Conservation (phyloP, 2,113 vertebrate species). For the Prolemur simus region DNA sequence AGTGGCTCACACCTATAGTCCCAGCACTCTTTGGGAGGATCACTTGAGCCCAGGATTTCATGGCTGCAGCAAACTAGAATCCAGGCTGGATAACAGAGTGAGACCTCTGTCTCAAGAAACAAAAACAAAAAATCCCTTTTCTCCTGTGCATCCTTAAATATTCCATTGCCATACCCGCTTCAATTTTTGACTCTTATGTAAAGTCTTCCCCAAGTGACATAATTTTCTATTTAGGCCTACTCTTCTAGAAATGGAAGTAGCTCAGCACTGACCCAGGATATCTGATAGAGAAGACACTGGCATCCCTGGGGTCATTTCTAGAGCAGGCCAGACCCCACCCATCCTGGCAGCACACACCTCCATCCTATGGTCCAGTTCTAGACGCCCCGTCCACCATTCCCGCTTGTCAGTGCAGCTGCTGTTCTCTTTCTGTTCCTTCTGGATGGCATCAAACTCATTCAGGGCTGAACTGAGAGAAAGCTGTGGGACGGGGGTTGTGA, state of each 20-base stretch:
- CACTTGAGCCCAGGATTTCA: no score
- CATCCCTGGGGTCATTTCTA: not conserved
- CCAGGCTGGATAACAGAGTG: no score
- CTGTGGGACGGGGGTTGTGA: slow-evolving; percentile 74
- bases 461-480: slow-evolving; percentile 82
- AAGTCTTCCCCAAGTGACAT: not conserved
- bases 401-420: slow-evolving; percentile 88
- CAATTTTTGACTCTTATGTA: not conserved
- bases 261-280: not conserved
- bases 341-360: slow-evolving; percentile 82
- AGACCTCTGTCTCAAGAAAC: no score
- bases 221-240: not conserved
- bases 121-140: not conserved
- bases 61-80: no score
- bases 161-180: not conserved
- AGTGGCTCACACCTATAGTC: no score
- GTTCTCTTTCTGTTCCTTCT: slow-evolving; percentile 90
- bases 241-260: not conserved
- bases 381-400: slow-evolving; percentile 92
- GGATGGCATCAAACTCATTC: slow-evolving; percentile 89
- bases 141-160: not conserved
- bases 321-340: not conserved
- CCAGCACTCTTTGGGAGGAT: no score
- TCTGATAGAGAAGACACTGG: not conserved
- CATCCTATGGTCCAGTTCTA: slow-evolving; percentile 88